phyloP scores from a whole-genome alignment of 53 echinoderm and acorn worm species.

The Temnopleurus reevesii region DNA sequence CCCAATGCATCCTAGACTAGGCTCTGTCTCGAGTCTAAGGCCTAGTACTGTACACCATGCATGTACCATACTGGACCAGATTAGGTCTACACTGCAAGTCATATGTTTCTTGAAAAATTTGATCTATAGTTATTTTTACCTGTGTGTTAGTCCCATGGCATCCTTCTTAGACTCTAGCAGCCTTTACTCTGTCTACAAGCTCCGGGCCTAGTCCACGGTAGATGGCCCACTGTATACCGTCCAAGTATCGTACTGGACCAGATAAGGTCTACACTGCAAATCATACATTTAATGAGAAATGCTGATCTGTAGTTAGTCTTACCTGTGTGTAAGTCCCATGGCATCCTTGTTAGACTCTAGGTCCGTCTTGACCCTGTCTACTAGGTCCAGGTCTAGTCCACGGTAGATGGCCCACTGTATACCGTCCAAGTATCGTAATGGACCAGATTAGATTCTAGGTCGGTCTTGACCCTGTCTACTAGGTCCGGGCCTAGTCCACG shows the following conservation, averaged over 20 bases:
- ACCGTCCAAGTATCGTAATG: conserved; percentile 86
- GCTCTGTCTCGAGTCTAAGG: conserved; percentile 64
- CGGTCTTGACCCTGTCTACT: conserved; percentile 68
- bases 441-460: conserved; percentile 28
- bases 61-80: conserved; percentile 71
- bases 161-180: conserved; percentile 67
- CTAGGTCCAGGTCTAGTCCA: conserved; percentile 72
- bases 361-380: conserved; percentile 74
- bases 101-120: no score
- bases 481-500: conserved; percentile 68
- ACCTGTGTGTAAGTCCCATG: conserved; percentile 73
- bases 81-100: no score
- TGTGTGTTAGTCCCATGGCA: conserved; percentile 65
- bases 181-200: conserved; percentile 74
- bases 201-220: conserved; percentile 69
- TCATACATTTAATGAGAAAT: no score
- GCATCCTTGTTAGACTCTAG: conserved; percentile 62
- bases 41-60: conserved; percentile 65
- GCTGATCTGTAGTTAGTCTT: no score
- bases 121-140: no score
- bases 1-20: conserved; percentile 68
- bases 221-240: conserved; percentile 67
- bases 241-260: conserved; percentile 79
- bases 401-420: conserved; percentile 62
- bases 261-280: conserved; percentile 65